Conservation (phyloP, 92 coral and sea anemone species). For the Siderastrea siderea region DNA sequence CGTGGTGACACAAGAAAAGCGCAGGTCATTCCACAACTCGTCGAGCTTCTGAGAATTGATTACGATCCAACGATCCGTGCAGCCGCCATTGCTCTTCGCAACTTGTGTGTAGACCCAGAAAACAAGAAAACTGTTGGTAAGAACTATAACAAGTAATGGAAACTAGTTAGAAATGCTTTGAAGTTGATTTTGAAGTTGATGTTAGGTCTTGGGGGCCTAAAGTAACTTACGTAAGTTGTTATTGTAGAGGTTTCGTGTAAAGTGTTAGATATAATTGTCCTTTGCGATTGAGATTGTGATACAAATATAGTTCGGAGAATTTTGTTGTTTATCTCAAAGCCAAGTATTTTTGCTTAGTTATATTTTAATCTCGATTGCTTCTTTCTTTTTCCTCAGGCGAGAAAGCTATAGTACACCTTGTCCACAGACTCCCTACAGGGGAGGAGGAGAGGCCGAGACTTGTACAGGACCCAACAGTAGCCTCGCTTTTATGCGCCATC, state of each 20-base stretch:
- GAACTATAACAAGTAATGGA: neutral
- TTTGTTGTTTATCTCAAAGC: too few species aligned
- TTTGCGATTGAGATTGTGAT: too few species aligned
- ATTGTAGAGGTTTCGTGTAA: too few species aligned
- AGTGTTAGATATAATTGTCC: too few species aligned
- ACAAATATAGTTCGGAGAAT: too few species aligned
- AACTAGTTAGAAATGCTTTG: too few species aligned
- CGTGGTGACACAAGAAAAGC: conserved; percentile 94
- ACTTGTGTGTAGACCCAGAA: conserved; percentile 90
- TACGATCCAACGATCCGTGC: conserved; percentile 97
- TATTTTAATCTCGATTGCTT: too few species aligned
- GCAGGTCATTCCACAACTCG: conserved; percentile 84
- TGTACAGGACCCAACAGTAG: conserved; percentile 90
- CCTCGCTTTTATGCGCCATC: conserved; percentile 92
- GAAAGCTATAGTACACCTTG: conserved; percentile 84
- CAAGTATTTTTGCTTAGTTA: neutral
- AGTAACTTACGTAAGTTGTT: too few species aligned
- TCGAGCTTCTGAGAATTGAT: conserved; percentile 86
- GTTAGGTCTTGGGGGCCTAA: neutral
- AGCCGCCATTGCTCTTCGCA: conserved; percentile 93
- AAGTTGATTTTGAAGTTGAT: neutral
- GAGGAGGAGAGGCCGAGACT: conserved; percentile 69
- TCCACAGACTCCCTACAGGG: conserved; percentile 86
- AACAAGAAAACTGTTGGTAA: conserved; percentile 91
- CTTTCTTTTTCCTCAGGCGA: conserved; percentile 72